Conservation (phyloP, 1,140 invertebrate species). For the Eriosoma lanigerum region DNA sequence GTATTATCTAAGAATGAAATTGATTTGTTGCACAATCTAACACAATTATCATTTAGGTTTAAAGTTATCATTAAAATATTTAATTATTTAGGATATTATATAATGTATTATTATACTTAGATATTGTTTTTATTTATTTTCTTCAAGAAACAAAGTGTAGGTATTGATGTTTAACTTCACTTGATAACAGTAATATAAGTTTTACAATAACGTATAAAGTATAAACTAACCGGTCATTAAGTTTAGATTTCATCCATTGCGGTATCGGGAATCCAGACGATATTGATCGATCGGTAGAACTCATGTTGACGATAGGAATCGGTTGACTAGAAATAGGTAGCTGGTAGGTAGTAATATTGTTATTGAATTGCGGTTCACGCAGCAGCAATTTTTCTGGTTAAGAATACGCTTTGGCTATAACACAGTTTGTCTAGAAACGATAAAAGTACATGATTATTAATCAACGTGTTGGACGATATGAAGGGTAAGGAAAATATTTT, state of each 20-base stretch:
- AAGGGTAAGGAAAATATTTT: no score
- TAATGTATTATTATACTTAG: no score
- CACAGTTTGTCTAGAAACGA: conserved; percentile 21
- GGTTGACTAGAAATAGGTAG: conserved; percentile 24
- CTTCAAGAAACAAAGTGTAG: no score
- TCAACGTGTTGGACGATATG: no score
- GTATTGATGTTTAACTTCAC: no score
- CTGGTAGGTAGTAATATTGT: no score
- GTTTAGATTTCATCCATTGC: conserved; percentile 65
- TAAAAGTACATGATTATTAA: background rate
- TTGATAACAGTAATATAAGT: no score
- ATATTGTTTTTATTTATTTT: no score
- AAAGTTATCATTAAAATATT: no score
- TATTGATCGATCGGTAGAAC: conserved; percentile 52
- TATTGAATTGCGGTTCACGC: background rate
- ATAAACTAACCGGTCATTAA: conserved; percentile 58
- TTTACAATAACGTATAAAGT: background rate
- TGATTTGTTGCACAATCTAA: background rate
- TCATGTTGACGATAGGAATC: conserved; percentile 35
- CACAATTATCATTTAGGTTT: background rate
- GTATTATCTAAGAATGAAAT: background rate
- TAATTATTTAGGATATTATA: no score
- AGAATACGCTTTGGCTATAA: conserved; percentile 44
- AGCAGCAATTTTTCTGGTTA: conserved; percentile 16
- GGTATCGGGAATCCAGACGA: conserved; percentile 62